These are phyloP conservation scores for Netelia melanura DNA, from an alignment of 2,888 invertebrate genomes.

Conservation along the genomic window DNA sequence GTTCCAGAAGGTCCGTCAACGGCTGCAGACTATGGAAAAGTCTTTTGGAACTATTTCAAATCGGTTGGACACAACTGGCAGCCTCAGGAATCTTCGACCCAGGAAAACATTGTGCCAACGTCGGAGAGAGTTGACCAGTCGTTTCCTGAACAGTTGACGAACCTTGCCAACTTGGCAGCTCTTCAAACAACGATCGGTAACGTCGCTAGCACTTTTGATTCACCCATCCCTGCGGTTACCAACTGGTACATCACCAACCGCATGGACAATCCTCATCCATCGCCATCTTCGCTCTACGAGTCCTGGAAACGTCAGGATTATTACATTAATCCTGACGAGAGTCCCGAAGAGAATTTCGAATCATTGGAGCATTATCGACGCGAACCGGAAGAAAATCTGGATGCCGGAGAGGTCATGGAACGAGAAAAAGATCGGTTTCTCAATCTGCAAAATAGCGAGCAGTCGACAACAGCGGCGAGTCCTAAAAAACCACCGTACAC, in stretches of 20 bases:
- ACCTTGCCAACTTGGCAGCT: slow-evolving; percentile 4
- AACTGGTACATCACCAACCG: not conserved
- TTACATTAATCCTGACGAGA: not conserved
- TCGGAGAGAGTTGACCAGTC: not conserved
- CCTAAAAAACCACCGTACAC: slow-evolving; percentile 63
- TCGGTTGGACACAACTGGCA: slow-evolving; percentile 65
- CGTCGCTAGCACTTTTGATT: slow-evolving; percentile 1
- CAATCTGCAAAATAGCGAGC: slow-evolving; percentile 23
- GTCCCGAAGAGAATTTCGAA: slow-evolving; percentile 7
- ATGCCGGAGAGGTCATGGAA: slow-evolving; percentile 2
- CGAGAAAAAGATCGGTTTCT: not conserved
- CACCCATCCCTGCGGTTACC: not conserved
- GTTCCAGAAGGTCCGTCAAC: slow-evolving; percentile 34
- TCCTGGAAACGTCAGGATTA: slow-evolving; percentile 64
- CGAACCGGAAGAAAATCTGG: slow-evolving; percentile 4
- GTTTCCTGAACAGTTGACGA: slow-evolving; percentile 12
- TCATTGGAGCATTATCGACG: not conserved
- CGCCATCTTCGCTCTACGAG: slow-evolving; percentile 60
- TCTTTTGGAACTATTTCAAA: slow-evolving; percentile 77
- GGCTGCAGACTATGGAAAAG: slow-evolving; percentile 73
- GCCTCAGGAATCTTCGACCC: not conserved
- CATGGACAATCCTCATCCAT: slow-evolving; percentile 26
- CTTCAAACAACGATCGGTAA: not conserved
- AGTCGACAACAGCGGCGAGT: slow-evolving; percentile 7
- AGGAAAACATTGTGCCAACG: not conserved